Base-by-base conservation (phyloP, 2,888 invertebrate species). In the Ceratothoa steindachneri region DNA sequence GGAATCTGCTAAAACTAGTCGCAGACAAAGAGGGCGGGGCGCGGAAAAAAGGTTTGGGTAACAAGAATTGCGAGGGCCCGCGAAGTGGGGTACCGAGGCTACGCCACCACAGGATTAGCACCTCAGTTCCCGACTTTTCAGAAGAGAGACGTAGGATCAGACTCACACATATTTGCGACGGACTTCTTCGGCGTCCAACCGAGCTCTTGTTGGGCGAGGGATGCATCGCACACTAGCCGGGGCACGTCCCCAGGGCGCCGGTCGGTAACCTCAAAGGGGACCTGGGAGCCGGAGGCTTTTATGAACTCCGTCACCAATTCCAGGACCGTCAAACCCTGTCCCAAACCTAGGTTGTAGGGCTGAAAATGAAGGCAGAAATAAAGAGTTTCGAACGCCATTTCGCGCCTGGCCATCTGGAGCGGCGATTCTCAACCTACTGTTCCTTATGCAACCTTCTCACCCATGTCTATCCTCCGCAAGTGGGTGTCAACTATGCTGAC, bases 331-430 rank as follows among this genome's bases (percentile, higher is more conserved):
- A 86, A 85, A n/a, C 88, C 88, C 67, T 82, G 83, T 9, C 88
- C 88, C 67, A 87, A 86, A 7, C 88, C 87, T 68, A 88, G 82
- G 82, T 88, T 89, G 83, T 87, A 88, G 5, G 86, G 84, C 86
- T 88, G 75, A 15, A 71, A 41, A 15, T 5, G 15, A 9, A 72
- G 67, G 67, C 69, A 65, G 68, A 71, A 31, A 53, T 55, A 68
- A 64, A 69, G 53, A 68, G 65, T n/a, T n/a, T n/a, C n/a, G n/a
- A n/a, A n/a, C n/a, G n/a, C n/a, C n/a, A n/a, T n/a, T n/a, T n/a
- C n/a, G n/a, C n/a, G n/a, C n/a, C n/a, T n/a, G n/a, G n/a, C n/a
- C n/a, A n/a, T n/a, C n/a, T n/a, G n/a, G n/a, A n/a, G n/a, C n/a
- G n/a, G n/a, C n/a, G n/a, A n/a, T n/a, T n/a, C n/a, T n/a, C n/a